phyloP scores from a whole-genome alignment of 2,797 vertebrate genomes.

The Adelosebastes latens region DNA sequence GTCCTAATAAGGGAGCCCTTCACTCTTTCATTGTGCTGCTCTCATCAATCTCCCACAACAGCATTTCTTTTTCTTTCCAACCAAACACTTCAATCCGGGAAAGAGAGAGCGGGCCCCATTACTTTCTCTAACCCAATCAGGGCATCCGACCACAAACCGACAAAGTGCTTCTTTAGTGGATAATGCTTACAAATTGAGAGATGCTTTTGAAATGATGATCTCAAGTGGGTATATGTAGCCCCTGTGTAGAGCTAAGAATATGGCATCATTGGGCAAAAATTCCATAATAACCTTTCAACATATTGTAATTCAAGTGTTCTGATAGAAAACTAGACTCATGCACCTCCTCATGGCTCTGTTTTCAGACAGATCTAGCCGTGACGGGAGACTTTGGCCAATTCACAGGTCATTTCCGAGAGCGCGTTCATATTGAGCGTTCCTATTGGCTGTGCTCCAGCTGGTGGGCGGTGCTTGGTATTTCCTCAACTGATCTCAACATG shows the following conservation, averaged over 20 bases:
- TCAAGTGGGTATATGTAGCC: neutral
- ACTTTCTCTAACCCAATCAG: constrained; percentile 21
- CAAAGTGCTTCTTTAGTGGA: constrained; percentile 14
- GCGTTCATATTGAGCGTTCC: no score
- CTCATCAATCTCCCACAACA: constrained; percentile 36
- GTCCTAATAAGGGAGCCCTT: constrained; percentile 68
- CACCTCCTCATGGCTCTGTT: no score
- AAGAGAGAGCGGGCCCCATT: neutral
- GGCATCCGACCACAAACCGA: neutral
- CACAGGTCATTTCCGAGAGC: no score
- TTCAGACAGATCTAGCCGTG: no score
- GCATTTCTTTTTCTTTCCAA: neutral
- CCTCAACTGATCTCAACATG: no score
- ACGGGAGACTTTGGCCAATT: no score
- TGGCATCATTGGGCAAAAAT: no score
- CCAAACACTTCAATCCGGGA: constrained; percentile 36
- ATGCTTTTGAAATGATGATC: neutral
- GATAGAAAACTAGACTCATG: no score
- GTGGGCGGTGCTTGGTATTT: no score
- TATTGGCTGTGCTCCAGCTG: no score
- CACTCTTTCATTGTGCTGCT: constrained; percentile 42
- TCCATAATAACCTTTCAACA: no score
- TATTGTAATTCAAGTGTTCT: no score
- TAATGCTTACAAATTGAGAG: constrained; percentile 10
- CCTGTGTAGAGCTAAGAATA: neutral